Percentiles rank a stretch among this genome's conserved stretches.
Evolutionary conservation across 2,888 invertebrate species (phyloP).

Genomic region (Cantharis lateralis): DNA sequence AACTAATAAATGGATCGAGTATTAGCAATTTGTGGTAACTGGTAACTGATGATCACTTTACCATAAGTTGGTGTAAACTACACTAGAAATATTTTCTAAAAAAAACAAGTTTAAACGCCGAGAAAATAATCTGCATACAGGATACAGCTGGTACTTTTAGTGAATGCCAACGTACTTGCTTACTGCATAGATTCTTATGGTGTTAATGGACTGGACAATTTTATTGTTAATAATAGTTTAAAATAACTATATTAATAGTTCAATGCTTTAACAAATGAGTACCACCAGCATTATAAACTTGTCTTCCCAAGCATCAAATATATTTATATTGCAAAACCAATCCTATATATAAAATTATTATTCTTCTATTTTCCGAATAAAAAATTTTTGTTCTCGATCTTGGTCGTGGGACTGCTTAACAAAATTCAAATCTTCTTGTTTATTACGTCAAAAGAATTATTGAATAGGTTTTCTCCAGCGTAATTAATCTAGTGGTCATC

Average conservation of each 20-base stretch:
- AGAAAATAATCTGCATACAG: conserved; percentile 23
- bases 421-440: neutral
- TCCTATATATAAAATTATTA: too few relatives aligned
- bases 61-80: neutral
- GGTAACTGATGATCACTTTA: neutral
- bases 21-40: neutral
- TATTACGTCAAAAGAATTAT: neutral
- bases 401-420: neutral
- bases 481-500: neutral
- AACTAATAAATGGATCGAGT: neutral
- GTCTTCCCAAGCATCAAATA: neutral
- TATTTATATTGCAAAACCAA: too few relatives aligned
- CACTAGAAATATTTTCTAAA: conserved; percentile 2
- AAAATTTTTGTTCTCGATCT: neutral
- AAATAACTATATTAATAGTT: neutral
- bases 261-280: neutral
- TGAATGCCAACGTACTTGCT: conserved; percentile 6
- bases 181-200: conserved; percentile 5
- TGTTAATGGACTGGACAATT: conserved; percentile 5
- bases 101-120: conserved; percentile 13
- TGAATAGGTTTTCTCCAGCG: neutral
- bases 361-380: neutral
- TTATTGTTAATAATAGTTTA: neutral
- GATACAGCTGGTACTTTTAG: conserved; percentile 23
- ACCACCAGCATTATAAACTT: neutral